Base-by-base conservation (phyloP, 2,113 vertebrate genomes). In the Eclectus roratus region DNA sequence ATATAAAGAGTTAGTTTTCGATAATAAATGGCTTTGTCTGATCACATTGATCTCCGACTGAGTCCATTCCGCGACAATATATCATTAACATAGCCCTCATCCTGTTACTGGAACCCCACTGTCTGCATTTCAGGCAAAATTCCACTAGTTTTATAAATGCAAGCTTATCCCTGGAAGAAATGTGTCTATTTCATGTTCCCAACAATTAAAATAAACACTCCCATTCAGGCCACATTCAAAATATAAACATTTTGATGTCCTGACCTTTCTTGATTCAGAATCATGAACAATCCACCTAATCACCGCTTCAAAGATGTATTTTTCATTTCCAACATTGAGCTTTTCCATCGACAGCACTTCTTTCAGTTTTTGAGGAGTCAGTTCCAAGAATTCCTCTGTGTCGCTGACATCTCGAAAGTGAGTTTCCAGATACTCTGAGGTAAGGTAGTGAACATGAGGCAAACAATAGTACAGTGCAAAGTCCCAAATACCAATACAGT, bases 241-340 rank as follows among this genome's bases (percentile, higher is more conserved):
- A 80, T 6, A 80, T 1, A 91, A 92, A 73, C 74, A 88, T 69
- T 82, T 24, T 9, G 56, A 80, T 66, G 47, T 92, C 83, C 90
- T 97, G 82, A 99, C 99, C 99, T 99, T 98, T 96, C 99, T 98
- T 7, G 98, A 97, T 61, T 99, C 99, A 1, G 98, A 96, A 92
- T 99, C 99, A 14, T 99, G 98, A 10, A 96, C 97, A 47, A 99
- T 98, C 99, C 99, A 99, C 80, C 99, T 98, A 92, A 99, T 98
- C 76, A 99, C 99, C 0, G 99, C 99, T 98, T 99, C 99, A 95
- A 99, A 98, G 61, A 99, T 98, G 2, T 99, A 98, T 98, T 96
- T 99, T 93, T 99, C 99, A 1, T 99, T 99, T 80, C 99, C 99
- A 76, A 99, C 98, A 17, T 99, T 99, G 53, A 99, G 97, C 95